Evolutionary conservation across 2,113 vertebrate species (phyloP).

Genomic region (Propithecus coquereli): DNA sequence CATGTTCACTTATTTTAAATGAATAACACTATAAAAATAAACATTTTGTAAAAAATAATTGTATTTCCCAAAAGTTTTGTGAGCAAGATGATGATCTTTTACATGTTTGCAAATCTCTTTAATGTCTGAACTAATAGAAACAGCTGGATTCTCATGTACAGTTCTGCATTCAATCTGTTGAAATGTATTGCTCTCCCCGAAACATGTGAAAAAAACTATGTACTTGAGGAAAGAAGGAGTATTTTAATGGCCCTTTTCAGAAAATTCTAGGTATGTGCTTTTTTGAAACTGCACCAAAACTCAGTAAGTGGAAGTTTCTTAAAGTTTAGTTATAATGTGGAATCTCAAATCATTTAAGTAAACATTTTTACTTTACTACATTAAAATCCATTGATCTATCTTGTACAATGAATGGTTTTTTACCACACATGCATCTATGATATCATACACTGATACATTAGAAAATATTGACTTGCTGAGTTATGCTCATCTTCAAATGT

Average conservation of each 20-base stretch:
- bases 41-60: background rate
- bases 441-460: background rate
- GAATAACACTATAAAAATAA: background rate
- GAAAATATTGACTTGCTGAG: background rate
- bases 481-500: background rate
- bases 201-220: background rate
- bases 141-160: background rate
- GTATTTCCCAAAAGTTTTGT: background rate
- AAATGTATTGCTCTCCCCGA: background rate
- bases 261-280: background rate
- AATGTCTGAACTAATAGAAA: background rate
- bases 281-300: background rate
- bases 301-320: background rate
- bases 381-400: background rate
- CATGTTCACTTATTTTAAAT: background rate
- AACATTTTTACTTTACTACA: background rate
- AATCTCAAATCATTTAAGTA: background rate
- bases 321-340: background rate
- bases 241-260: background rate
- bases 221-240: background rate
- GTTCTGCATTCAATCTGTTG: background rate
- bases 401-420: background rate
- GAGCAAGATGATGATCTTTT: background rate
- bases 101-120: background rate
- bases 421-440: background rate